Conservation (phyloP, 2,113 vertebrate species). For the Stictonetta naevosa region DNA sequence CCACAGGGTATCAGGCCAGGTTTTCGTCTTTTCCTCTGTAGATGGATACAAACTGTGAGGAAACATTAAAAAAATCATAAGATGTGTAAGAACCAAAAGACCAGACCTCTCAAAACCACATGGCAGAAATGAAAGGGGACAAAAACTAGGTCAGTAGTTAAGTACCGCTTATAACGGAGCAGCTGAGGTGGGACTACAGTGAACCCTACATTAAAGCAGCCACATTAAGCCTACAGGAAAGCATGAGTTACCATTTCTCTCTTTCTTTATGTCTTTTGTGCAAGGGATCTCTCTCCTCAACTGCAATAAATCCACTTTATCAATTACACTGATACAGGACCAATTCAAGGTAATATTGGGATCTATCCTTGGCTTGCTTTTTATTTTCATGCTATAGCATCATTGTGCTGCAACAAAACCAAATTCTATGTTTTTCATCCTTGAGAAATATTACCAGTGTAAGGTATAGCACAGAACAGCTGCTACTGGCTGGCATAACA, state of each 20-base stretch:
- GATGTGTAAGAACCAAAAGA: not conserved
- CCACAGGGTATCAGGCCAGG: not conserved
- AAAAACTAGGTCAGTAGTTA: not conserved
- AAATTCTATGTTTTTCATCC: not conserved
- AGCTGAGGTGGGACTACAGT: not conserved
- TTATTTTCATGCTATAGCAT: not conserved
- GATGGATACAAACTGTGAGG: not conserved
- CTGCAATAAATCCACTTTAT: not conserved
- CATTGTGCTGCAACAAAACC: not conserved
- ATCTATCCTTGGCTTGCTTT: not conserved
- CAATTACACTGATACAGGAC: not conserved
- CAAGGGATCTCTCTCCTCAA: not conserved
- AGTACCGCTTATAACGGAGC: not conserved
- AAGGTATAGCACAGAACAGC: not conserved
- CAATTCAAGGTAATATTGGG: not conserved
- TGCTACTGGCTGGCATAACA: not conserved
- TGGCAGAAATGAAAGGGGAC: not conserved
- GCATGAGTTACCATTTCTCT: not conserved
- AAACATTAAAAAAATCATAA: not conserved
- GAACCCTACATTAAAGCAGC: not conserved
- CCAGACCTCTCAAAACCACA: not conserved
- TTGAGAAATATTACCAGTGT: not conserved
- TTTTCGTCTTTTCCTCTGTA: not conserved
- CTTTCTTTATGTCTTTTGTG: not conserved
- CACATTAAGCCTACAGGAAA: not conserved